phyloP scores from a whole-genome alignment of 1,140 invertebrate species.

The Drosophila nebulosa region DNA sequence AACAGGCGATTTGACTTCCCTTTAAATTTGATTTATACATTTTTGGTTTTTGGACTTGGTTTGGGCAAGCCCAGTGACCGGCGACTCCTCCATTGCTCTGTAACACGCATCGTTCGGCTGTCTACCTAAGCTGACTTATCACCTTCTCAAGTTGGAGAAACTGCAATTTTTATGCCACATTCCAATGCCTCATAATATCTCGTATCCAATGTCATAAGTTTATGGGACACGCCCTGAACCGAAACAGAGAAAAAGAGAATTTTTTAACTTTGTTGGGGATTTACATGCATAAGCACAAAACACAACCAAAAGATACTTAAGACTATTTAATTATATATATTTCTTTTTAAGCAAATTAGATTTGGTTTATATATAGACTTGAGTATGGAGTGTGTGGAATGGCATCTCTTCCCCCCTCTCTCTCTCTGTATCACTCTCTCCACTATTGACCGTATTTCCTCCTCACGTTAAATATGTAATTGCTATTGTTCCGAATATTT shows the following conservation, averaged over 20 bases:
- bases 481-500: slow-evolving; percentile 7
- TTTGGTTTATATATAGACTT: not conserved
- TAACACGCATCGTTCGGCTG: slow-evolving; percentile 43
- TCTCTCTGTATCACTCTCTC: not conserved
- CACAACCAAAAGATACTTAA: not conserved
- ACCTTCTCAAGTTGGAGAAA: slow-evolving; percentile 11
- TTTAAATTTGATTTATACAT: slow-evolving; percentile 26
- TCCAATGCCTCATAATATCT: slow-evolving; percentile 14
- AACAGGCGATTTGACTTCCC: slow-evolving; percentile 51
- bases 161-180: slow-evolving; percentile 52
- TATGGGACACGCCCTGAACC: slow-evolving; percentile 44
- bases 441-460: not conserved
- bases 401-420: not conserved
- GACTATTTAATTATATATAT: not conserved
- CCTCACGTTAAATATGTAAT: not conserved
- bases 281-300: not conserved
- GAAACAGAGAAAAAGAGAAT: not conserved
- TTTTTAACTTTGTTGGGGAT: not conserved
- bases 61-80: slow-evolving; percentile 8
- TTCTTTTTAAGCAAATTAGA: not conserved
- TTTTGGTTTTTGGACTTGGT: slow-evolving; percentile 7
- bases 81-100: slow-evolving; percentile 34
- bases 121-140: slow-evolving; percentile 11
- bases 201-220: slow-evolving; percentile 55
- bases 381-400: not conserved